phyloP scores from a whole-genome alignment of 2,113 vertebrate species.

The Protobothrops flavoviridis region DNA sequence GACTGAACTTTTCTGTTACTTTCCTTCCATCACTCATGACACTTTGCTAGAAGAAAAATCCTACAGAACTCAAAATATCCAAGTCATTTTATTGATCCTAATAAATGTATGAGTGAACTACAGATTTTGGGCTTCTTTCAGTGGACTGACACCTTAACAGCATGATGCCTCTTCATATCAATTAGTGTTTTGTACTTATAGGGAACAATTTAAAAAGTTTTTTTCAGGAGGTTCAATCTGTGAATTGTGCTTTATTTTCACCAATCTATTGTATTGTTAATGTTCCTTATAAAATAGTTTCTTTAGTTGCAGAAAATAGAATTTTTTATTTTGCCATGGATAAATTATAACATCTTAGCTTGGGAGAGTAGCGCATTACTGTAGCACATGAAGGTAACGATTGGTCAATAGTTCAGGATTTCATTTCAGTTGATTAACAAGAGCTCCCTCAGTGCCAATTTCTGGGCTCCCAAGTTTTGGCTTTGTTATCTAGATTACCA shows the following conservation, averaged over 20 bases:
- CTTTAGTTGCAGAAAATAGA: not conserved
- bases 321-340: not conserved
- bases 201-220: not conserved
- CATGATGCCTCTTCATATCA: not conserved
- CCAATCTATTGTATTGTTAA: not conserved
- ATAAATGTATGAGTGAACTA: not conserved
- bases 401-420: not conserved
- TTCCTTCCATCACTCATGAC: not conserved
- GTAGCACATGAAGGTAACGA: not conserved
- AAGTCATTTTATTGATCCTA: not conserved
- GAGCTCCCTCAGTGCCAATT: not conserved
- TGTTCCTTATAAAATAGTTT: not conserved
- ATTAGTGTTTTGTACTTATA: not conserved
- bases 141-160: not conserved
- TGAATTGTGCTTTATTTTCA: constrained; percentile 12
- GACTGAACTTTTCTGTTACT: not conserved
- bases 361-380: not conserved
- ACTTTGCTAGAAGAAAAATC: not conserved
- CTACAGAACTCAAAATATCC: not conserved
- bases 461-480: not conserved
- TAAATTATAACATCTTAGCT: not conserved
- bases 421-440: not conserved
- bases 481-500: not conserved
- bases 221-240: not conserved
- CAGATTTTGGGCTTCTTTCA: not conserved